Conservation (phyloP, 1,140 invertebrate genomes). For the Bombus confusus region DNA sequence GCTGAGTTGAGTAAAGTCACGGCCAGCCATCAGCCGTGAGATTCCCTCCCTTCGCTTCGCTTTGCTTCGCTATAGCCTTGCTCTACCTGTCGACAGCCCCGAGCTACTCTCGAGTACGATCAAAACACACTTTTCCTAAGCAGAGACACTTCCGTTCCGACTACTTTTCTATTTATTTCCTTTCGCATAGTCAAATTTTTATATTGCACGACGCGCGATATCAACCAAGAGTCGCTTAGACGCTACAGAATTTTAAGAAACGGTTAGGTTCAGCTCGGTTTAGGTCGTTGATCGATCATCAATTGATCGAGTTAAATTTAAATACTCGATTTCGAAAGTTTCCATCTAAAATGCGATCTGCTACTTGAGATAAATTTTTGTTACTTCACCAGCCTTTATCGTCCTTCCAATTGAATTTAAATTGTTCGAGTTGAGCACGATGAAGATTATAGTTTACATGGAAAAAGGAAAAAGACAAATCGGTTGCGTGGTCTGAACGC, state of each 20-base stretch:
- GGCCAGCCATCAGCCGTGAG: slow-evolving; percentile 82
- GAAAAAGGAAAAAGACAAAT: slow-evolving; percentile 34
- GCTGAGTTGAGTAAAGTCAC: slow-evolving; percentile 81
- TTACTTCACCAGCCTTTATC: background rate
- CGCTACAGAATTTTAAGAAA: background rate
- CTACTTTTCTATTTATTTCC: background rate
- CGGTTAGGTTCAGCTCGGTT: background rate
- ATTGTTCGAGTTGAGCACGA: background rate
- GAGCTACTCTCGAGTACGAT: slow-evolving; percentile 62
- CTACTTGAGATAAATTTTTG: background rate
- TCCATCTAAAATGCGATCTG: background rate
- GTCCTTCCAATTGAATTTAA: background rate
- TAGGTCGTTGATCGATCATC: background rate
- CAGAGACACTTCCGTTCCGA: background rate
- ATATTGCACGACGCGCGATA: no score
- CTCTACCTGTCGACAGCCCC: slow-evolving; percentile 69
- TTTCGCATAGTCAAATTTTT: no score
- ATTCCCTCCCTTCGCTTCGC: slow-evolving; percentile 77
- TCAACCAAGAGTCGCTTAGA: no score
- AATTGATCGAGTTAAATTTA: background rate
- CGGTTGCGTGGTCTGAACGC: slow-evolving; percentile 43
- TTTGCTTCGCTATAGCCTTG: slow-evolving; percentile 68
- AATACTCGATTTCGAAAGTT: background rate
- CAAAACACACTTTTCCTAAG: slow-evolving; percentile 37
- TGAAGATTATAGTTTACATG: background rate